Evolutionary conservation across 2,797 vertebrate species (phyloP).

Genomic region (Propithecus deckenii): DNA sequence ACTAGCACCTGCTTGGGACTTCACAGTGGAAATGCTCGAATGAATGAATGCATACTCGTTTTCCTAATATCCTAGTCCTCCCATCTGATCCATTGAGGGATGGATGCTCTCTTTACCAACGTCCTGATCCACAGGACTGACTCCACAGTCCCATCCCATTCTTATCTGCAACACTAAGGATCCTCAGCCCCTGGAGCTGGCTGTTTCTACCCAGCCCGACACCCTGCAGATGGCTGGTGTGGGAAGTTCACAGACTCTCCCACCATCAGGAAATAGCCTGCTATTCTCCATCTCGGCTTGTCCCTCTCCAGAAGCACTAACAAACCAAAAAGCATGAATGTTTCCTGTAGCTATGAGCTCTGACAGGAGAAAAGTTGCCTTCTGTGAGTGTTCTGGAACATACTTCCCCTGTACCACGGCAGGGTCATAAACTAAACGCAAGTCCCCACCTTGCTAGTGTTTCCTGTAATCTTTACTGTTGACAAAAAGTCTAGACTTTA

Average conservation of each 20-base stretch:
- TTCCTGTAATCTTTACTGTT: neutral
- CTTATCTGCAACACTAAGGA: neutral
- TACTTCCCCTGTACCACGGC: neutral
- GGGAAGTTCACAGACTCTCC: neutral
- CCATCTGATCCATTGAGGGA: too few relatives aligned
- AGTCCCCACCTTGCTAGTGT: neutral
- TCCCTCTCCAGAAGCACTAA: neutral
- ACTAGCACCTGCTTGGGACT: neutral
- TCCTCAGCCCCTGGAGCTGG: neutral
- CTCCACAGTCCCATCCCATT: rapidly evolving
- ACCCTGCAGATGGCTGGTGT: neutral
- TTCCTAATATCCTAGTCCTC: neutral
- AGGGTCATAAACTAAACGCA: neutral
- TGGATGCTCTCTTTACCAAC: neutral
- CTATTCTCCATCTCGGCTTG: neutral
- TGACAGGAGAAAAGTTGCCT: neutral
- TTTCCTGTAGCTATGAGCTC: neutral
- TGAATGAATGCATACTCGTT: neutral
- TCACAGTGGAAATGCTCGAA: neutral
- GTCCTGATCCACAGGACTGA: neutral
- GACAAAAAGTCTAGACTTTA: neutral
- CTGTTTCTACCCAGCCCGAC: neutral
- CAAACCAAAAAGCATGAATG: neutral
- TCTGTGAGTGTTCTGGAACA: neutral
- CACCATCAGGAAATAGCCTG: neutral